Base-by-base conservation (phyloP, 2,113 vertebrate genomes). In the Bujurquina vittata region DNA sequence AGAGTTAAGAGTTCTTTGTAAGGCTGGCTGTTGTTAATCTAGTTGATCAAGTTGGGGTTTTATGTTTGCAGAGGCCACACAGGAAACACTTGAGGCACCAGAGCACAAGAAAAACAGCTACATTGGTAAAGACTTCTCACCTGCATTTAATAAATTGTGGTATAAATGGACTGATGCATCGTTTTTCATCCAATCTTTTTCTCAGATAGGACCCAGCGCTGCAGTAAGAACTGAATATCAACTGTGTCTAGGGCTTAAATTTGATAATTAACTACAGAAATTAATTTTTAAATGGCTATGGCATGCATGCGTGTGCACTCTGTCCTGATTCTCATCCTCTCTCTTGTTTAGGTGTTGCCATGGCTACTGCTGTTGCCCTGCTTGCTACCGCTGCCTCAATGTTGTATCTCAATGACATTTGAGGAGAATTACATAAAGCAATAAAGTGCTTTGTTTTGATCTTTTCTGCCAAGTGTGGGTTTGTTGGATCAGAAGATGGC, bases 331-430 rank as follows among this genome's bases (percentile, higher is more conserved):
- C 54, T 76, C 7, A 7, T 46, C 2, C 23, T 79, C 40, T 85
- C n/a, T 85, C 35, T 91, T 61, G 6, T 77, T 22, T 79, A 96
- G 95, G 95, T 87, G 88, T 92, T 79, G 95, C 82, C 63, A 80
- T 95, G 85, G 94, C 94, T 18, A 67, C 91, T 4, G 93, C 77
- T 26, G 86, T 91, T 3, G 93, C 93, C 57, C 73, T 95, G 2
- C 92, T 96, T 5, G 95, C 95, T 59, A 81, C 92, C 10, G 95
- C 91, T 23, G 92, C 87, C 20, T 95, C 95, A 0, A 87, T 95
- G 65, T 84, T 96, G 6, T 95, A 96, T 84, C 89, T 96, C 22
- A 92, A 7, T 67, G 92, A 95, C 11, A 81, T 74, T 2, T 87
- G 31, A 91, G 33, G 10, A 37, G 52, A 52, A 52, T 72, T 0